Evolutionary conservation across 1,140 invertebrate genomes (phyloP), one percentile per base, ranked within the genome.

Genomic region (Tetranychus urticae): DNA sequence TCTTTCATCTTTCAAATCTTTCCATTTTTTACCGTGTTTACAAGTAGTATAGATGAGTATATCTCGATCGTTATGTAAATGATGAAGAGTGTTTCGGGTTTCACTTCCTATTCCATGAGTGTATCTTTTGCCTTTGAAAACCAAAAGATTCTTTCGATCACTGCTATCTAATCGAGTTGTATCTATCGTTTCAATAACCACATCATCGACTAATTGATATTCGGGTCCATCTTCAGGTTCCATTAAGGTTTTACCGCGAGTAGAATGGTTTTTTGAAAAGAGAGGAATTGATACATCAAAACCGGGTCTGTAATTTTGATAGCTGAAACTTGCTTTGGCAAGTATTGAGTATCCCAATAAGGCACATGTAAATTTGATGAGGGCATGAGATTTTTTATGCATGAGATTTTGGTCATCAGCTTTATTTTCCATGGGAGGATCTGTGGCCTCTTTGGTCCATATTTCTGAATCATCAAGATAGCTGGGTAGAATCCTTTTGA

Each of bases 101-200:
- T 97, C 91, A 56, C 92, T 97, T 5, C 94, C 94, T 66, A 97
- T 97, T 14, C 94, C 94, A 75, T 94, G 90, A 35, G 98, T 86
- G 76, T 99, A 99, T 66, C 94, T 60, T 59, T 68, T 68, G 13
- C 67, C 67, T 63, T 68, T 68, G 56, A 68, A 65, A 42, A 68
- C 89, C 62, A 97, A 75, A 61, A 97, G 77, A 68, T 83, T 85
- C 68, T 88, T 89, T 7, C 60, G 45, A 10, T 82, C 78, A 64
- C 87, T 82, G 7, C 88, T 23, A 10, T 58, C 42, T 10, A 13
- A n/a, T n/a, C 34, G 7, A 39, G 1, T 36, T 31, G n/a, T 23
- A 2, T 52, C 6, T n/a, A 33, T n/a, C 31, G 5, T 52, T 33
- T 52, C 31, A 52, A 52, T n/a, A 8, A 8, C 50, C 2, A 56